These are phyloP conservation scores for Psylliodes chrysocephalus DNA, from an alignment of 2,888 invertebrate species.

Conservation along the genomic window DNA sequence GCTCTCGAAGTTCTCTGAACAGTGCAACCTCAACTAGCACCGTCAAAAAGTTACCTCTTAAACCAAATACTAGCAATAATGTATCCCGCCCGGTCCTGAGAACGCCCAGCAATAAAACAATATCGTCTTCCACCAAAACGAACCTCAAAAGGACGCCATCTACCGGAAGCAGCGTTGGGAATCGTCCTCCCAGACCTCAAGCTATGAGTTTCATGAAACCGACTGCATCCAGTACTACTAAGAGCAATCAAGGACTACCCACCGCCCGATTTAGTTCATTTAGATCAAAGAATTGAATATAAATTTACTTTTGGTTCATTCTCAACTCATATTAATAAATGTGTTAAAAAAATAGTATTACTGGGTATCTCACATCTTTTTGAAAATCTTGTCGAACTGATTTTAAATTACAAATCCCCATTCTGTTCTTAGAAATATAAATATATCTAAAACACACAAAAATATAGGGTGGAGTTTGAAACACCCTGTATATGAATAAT, in stretches of 20 bases:
- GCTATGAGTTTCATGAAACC: constrained; percentile 82
- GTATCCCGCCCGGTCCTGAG: constrained; percentile 41
- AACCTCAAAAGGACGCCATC: constrained; percentile 31
- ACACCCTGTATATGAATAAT: too few relatives aligned
- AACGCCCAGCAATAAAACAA: constrained; percentile 47
- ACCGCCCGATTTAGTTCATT: constrained; percentile 37
- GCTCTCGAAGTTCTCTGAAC: constrained; percentile 85
- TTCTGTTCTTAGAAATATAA: too few relatives aligned
- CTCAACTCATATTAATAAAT: too few relatives aligned
- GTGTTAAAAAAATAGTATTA: too few relatives aligned
- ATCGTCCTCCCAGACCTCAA: constrained; percentile 60
- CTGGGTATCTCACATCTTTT: too few relatives aligned
- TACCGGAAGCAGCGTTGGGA: constrained; percentile 50
- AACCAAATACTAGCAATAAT: constrained; percentile 54
- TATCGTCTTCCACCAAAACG: constrained; percentile 20
- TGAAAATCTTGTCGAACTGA: too few relatives aligned
- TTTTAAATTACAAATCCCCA: too few relatives aligned
- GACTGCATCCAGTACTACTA: constrained; percentile 84
- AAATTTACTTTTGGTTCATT: too few relatives aligned
- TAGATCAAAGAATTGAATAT: constrained; percentile 49
- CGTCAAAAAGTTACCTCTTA: constrained; percentile 74
- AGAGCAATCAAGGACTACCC: constrained; percentile 56
- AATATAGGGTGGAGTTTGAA: too few relatives aligned
- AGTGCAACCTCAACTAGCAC: constrained; percentile 83
- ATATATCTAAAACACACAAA: too few relatives aligned